phyloP scores from a whole-genome alignment of 2,113 vertebrate genomes.

The Garra rufa region DNA sequence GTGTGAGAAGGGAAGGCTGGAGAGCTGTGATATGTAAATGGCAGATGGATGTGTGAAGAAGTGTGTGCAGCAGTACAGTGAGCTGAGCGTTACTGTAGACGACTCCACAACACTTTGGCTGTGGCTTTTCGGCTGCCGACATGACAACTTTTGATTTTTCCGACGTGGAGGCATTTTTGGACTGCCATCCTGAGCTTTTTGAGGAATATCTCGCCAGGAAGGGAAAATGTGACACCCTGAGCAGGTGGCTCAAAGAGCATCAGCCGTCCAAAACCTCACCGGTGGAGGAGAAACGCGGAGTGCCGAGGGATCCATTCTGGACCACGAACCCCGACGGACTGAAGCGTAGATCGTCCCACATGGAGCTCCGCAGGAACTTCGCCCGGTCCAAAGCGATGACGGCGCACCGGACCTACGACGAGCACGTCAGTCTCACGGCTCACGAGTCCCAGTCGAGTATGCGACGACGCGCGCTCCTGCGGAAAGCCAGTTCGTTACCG shows the following conservation, averaged over 20 bases:
- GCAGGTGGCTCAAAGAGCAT: constrained; percentile 75
- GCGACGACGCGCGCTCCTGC: constrained; percentile 78
- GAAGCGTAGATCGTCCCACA: constrained; percentile 76
- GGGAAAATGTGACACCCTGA: constrained; percentile 74
- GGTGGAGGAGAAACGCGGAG: constrained; percentile 67
- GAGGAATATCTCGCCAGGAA: constrained; percentile 78
- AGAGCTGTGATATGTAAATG: constrained; percentile 7
- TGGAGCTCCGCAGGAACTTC: constrained; percentile 80
- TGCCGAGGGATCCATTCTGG: constrained; percentile 65
- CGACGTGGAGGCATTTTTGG: constrained; percentile 80
- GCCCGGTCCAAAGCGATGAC: constrained; percentile 78
- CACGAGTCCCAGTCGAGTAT: constrained; percentile 76
- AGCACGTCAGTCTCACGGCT: constrained; percentile 72
- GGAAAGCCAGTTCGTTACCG: constrained; percentile 81
- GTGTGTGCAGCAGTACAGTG: background rate
- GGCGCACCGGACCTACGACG: constrained; percentile 78
- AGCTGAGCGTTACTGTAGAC: background rate
- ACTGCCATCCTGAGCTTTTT: constrained; percentile 79
- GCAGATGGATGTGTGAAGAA: constrained; percentile 19
- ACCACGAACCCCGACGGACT: constrained; percentile 70
- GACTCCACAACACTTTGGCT: background rate
- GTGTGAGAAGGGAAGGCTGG: background rate
- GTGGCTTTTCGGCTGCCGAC: constrained; percentile 41
- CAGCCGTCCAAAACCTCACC: constrained; percentile 67
- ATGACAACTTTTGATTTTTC: constrained; percentile 79